phyloP scores from a whole-genome alignment of 2,888 invertebrate species.

The Tiliacea citrago region DNA sequence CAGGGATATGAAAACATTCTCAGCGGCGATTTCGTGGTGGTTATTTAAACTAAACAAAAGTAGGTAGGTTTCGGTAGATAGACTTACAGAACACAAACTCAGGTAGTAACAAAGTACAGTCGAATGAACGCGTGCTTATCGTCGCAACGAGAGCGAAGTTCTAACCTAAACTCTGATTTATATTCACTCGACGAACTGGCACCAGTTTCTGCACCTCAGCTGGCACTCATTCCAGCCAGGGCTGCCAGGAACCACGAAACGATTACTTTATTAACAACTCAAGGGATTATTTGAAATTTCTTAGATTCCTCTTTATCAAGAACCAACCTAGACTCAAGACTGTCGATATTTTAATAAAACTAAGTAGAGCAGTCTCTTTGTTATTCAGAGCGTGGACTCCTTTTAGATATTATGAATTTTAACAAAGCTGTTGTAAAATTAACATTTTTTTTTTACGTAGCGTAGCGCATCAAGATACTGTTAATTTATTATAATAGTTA shows the following conservation, averaged over 20 bases:
- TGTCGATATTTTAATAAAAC: conserved; percentile 40
- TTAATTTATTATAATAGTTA: conserved; percentile 9
- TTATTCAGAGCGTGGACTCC: conserved; percentile 19
- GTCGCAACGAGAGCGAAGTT: conserved; percentile 67
- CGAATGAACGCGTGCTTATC: conserved; percentile 73
- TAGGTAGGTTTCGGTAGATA: not conserved
- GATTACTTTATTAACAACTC: conserved; percentile 40
- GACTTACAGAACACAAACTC: conserved; percentile 39
- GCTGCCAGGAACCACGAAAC: conserved; percentile 64
- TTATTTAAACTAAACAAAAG: not conserved
- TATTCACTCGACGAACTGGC: conserved; percentile 72
- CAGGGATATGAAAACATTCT: not conserved
- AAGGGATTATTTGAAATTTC: conserved; percentile 41
- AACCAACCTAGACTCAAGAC: conserved; percentile 4
- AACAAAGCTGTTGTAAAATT: conserved; percentile 16
- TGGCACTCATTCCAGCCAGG: conserved; percentile 60
- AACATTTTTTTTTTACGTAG: not conserved
- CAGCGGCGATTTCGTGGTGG: not conserved
- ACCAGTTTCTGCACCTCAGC: conserved; percentile 70
- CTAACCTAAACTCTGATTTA: conserved; percentile 78
- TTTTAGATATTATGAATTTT: conserved; percentile 28
- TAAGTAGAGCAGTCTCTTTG: conserved; percentile 17
- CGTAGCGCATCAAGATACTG: not conserved
- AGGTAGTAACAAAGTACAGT: conserved; percentile 65
- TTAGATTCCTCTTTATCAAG: conserved; percentile 4